These are phyloP conservation scores for Pogonomyrmex barbatus DNA, from an alignment of 1,140 invertebrate species.

Conservation along the genomic window DNA sequence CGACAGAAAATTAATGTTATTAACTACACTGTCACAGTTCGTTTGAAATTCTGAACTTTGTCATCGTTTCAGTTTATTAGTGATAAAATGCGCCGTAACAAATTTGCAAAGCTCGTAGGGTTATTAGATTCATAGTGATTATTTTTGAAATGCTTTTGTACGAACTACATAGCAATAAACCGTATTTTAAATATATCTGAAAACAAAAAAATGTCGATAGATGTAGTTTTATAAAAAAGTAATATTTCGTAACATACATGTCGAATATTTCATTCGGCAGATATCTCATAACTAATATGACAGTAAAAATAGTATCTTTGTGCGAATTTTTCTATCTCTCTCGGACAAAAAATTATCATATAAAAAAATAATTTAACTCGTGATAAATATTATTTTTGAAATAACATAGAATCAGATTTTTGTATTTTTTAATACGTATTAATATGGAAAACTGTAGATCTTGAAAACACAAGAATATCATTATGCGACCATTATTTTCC, in stretches of 20 bases:
- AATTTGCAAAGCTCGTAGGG: conserved; percentile 20
- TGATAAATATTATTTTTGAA: conserved; percentile 3
- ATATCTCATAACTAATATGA: neutral
- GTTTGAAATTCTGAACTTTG: conserved; percentile 69
- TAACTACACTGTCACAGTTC: conserved; percentile 59
- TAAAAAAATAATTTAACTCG: neutral
- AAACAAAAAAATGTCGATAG: neutral
- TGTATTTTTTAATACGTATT: conserved; percentile 6
- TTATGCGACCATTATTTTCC: conserved; percentile 42
- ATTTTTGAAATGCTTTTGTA: conserved; percentile 12
- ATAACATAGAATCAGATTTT: neutral
- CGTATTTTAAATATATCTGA: neutral
- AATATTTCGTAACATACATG: neutral
- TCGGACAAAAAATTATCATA: neutral
- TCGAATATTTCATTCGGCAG: neutral
- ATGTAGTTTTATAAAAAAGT: neutral
- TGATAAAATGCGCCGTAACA: conserved; percentile 48
- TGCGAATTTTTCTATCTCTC: neutral
- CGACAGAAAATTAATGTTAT: conserved; percentile 69
- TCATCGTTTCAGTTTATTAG: conserved; percentile 51
- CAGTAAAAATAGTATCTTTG: neutral
- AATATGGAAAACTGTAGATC: conserved; percentile 17
- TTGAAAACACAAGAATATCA: conserved; percentile 37
- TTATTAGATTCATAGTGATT: conserved; percentile 41
- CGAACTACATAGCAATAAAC: neutral